A percentile compares a stretch with the other conserved stretches of the same genome.
These are phyloP conservation scores for Elegia similella DNA, from an alignment of 2,888 invertebrate species.

Conservation along the genomic window DNA sequence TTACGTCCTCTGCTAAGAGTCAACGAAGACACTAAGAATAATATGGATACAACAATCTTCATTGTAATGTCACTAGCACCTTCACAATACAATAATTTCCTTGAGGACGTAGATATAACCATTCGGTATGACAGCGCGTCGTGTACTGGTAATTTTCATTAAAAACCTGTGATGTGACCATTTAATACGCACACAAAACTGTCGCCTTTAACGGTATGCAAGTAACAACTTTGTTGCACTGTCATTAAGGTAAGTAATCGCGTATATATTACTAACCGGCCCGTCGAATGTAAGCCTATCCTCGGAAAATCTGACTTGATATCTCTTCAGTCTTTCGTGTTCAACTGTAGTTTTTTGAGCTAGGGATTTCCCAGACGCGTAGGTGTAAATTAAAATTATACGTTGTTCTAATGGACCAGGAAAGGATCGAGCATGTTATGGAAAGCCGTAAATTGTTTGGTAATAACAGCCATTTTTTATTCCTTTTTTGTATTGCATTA, in stretches of 20 bases:
- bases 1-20: constrained; percentile 1
- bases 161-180: constrained; percentile 1
- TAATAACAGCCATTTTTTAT: no score
- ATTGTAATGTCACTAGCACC: not conserved
- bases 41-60: constrained; percentile 2
- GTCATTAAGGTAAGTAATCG: not conserved
- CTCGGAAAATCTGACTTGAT: not conserved
- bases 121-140: not conserved
- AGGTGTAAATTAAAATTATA: not conserved
- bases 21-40: not conserved
- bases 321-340: not conserved
- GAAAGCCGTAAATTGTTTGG: not conserved
- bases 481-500: no score
- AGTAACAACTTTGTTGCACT: not conserved
- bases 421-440: no score
- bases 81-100: not conserved
- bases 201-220: not conserved
- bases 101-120: not conserved
- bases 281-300: not conserved
- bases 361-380: constrained; percentile 2
- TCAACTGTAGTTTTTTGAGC: not conserved
- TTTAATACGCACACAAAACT: not conserved
- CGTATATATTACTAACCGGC: not conserved
- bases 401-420: not conserved
- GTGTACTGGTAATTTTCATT: not conserved